These are phyloP conservation scores for Chiloscyllium punctatum DNA, from an alignment of 2,797 vertebrate genomes.

Conservation along the genomic window DNA sequence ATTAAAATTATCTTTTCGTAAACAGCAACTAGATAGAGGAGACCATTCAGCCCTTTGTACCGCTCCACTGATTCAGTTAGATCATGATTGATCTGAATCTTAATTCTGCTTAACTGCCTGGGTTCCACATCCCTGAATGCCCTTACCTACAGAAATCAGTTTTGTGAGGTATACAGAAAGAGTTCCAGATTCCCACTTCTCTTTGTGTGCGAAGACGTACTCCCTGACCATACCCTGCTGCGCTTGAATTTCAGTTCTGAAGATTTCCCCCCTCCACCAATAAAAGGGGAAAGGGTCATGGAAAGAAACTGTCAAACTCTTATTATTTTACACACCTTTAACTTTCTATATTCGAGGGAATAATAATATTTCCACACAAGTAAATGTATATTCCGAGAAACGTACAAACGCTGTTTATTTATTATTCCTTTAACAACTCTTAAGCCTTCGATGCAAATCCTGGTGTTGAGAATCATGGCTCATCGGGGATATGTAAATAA, in stretches of 20 bases:
- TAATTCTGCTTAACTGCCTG: background rate
- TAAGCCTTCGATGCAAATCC: background rate
- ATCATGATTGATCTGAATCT: background rate
- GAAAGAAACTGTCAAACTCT: background rate
- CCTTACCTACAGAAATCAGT: background rate
- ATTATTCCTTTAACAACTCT: constrained; percentile 20
- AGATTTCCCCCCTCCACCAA: background rate
- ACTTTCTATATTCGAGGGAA: background rate
- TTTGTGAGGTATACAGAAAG: background rate
- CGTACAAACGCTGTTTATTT: background rate
- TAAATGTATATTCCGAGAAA: background rate
- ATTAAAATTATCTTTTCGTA: background rate
- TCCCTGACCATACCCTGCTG: background rate
- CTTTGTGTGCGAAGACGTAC: background rate
- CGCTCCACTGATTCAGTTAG: background rate
- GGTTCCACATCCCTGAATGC: background rate
- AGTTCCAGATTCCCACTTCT: background rate
- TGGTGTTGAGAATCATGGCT: background rate
- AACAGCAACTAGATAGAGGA: background rate
- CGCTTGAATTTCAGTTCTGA: background rate
- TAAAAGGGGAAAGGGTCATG: background rate
- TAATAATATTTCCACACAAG: background rate
- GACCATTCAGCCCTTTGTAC: background rate
- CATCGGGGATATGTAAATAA: background rate
- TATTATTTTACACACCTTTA: background rate